Percentiles rank a stretch among this genome's conserved stretches.
Conservation (phyloP, 2,888 invertebrate genomes). For the Volucella inflata region DNA sequence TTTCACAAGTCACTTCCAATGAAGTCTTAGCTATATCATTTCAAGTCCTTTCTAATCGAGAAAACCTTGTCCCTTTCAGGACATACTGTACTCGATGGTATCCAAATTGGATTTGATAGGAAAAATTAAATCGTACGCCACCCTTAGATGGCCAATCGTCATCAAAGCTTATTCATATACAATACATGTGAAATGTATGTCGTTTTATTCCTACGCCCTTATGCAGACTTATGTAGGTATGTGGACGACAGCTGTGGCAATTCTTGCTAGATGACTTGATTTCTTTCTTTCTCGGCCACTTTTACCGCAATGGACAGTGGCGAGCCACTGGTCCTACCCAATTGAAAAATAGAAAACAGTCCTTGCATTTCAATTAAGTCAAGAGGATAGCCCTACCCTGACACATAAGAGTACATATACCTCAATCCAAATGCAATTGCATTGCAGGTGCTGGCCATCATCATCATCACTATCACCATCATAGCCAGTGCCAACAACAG, state of each 20-base stretch:
- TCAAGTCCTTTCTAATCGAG: no score
- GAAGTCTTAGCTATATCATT: no score
- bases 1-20: no score
- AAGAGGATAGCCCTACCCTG: conserved; percentile 53
- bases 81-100: no score
- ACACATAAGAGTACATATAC: neutral
- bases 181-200: neutral
- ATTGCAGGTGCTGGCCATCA: conserved; percentile 69
- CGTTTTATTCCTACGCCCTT: conserved; percentile 37
- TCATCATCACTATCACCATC: conserved; percentile 29
- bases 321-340: conserved; percentile 16
- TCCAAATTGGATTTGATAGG: no score
- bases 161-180: conserved; percentile 35
- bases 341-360: conserved; percentile 71
- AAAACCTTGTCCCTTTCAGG: no score
- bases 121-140: no score
- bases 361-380: conserved; percentile 74
- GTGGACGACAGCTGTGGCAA: conserved; percentile 65
- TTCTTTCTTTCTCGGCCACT: neutral
- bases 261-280: conserved; percentile 40
- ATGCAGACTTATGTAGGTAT: conserved; percentile 52
- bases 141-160: neutral
- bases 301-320: conserved; percentile 27
- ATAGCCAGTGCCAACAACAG: neutral
- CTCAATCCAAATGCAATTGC: conserved; percentile 58